Evolutionary conservation across 2,113 vertebrate genomes (phyloP).

Genomic region (Chauna torquata): DNA sequence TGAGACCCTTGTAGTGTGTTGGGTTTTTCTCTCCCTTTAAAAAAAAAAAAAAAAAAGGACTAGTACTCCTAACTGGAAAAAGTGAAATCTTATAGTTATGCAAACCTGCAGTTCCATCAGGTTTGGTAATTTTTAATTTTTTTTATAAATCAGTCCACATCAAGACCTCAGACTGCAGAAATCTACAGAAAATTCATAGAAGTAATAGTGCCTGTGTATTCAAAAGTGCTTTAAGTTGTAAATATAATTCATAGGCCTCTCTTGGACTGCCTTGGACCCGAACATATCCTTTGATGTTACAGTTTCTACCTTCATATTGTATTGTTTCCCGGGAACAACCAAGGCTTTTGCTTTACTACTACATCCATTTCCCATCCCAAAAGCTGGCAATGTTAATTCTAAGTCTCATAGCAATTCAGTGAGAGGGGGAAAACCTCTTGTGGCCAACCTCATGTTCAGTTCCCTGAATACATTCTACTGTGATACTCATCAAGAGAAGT

Average conservation of each 20-base stretch:
- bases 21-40: too few species aligned
- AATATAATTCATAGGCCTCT: background rate
- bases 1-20: constrained; percentile 59
- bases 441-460: background rate
- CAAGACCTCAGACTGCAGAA: background rate
- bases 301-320: background rate
- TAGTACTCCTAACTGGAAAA: background rate
- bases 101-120: background rate
- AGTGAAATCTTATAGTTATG: background rate
- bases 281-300: background rate
- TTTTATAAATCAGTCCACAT: background rate
- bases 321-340: background rate
- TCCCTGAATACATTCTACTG: background rate
- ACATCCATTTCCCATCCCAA: background rate
- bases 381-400: background rate
- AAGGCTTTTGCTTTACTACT: background rate
- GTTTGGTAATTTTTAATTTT: background rate
- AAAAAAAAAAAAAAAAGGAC: background rate
- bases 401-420: background rate
- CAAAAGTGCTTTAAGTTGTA: background rate
- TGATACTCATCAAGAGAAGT: background rate
- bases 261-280: background rate
- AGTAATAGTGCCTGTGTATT: background rate
- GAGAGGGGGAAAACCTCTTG: background rate
- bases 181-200: background rate